Evolutionary conservation across 92 coral and sea anemone genomes (phyloP), one percentile per base, ranked within the genome.

Genomic region (Heliopora coerulea): DNA sequence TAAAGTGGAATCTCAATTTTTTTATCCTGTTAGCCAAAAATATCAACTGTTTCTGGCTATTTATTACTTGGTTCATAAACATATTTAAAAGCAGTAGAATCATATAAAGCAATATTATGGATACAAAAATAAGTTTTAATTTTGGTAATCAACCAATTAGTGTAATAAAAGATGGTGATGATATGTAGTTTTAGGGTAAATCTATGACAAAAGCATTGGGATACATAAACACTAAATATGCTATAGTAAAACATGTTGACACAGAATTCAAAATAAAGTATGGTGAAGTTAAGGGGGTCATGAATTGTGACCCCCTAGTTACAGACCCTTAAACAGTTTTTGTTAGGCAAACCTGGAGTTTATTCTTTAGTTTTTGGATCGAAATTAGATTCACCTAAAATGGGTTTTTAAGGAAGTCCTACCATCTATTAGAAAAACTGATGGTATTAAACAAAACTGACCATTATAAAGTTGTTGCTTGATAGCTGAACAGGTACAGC

Each of bases 351-450:
- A 42, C 23, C 54, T 49, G 82, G 75, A 3, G 25, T 78, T 9
- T 66, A 78, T 44, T 19, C 37, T 6, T 57, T 50, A n/a, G 54
- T 78, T 0, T 27, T 78, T 49, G 15, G 44, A 24, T 64, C 75
- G 8, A 34, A 65, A 9, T 3, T 65, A 18, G 63, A 66, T 5
- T 14, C n/a, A 20, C 67, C 82, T 1, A 65, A 54, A 34, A 3
- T 78, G 75, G 82, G 82, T 78, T 0, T 6, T 59, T 18, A 27
- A 54, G 13, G 75, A 65, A 17, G 67, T 78, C 14, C 41, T 78
- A 3, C 82, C 82, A 30, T 32, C 54, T 19, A 78, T 65, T 42
- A 30, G 82, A 50, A 63, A 65, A 56, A 50, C 75, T 33, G 82
- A 21, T 28, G 21, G 25, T 23, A 46, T 49, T 1, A 23, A 65